A percentile compares a stretch with the other conserved stretches of the same genome.
Conservation (phyloP, 2,888 invertebrate genomes). For the Tetragnatha montana region DNA sequence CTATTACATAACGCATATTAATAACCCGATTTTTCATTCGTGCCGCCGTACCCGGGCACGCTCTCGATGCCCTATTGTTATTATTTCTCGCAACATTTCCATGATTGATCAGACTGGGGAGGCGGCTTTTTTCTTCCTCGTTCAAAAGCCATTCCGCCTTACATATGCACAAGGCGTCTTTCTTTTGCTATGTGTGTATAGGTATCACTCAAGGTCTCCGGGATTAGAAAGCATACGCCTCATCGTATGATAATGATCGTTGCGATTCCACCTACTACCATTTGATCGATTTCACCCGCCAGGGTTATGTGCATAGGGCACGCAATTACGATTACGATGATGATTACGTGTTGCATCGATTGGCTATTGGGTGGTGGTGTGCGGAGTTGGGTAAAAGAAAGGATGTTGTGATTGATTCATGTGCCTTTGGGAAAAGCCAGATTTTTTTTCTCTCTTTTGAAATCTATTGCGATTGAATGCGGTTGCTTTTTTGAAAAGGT, state of each 20-base stretch:
- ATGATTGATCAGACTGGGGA: slow-evolving; percentile 46
- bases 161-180: slow-evolving; percentile 50
- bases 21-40: slow-evolving; percentile 54
- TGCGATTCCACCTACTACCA: slow-evolving; percentile 44
- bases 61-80: slow-evolving; percentile 44
- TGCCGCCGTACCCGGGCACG: slow-evolving; percentile 23
- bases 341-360: neutral
- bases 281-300: neutral
- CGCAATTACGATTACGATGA: neutral
- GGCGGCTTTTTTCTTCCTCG: slow-evolving; percentile 33
- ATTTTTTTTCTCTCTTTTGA: no score
- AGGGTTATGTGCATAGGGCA: neutral
- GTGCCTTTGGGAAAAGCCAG: neutral
- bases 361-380: neutral
- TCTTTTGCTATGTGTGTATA: slow-evolving; percentile 21
- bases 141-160: slow-evolving; percentile 23
- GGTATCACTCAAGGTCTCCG: slow-evolving; percentile 39
- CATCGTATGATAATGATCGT: slow-evolving; percentile 41
- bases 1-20: slow-evolving; percentile 62
- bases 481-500: no score
- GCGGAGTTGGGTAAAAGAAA: neutral
- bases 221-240: slow-evolving; percentile 44
- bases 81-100: slow-evolving; percentile 53
- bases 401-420: neutral
- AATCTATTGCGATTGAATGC: no score